Evolutionary conservation across 2,113 vertebrate genomes (phyloP), one percentile per base, ranked within the genome.

Genomic region (Turnix velox): DNA sequence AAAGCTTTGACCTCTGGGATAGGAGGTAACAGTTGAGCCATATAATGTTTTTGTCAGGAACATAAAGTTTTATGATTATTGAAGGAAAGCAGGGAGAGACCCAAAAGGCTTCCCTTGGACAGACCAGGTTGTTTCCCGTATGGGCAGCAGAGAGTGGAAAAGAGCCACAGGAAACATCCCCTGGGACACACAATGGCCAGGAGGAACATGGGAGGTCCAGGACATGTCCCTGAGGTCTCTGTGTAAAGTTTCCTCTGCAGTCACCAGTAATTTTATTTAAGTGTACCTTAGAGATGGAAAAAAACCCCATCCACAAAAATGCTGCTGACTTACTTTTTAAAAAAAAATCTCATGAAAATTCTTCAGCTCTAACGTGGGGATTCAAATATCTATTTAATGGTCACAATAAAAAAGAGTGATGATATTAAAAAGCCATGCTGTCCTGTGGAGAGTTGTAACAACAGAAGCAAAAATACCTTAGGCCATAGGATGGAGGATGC

Each of bases 331-430:
- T 51, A 10, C 54, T 42, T 51, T 58, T 14, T 42, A 31, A 40
- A 4, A 88, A 92, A 95, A 73, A n/a, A n/a, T n/a, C 35, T 80
- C 14, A 57, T 51, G 43, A 73, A 90, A 89, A 84, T 68, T 88
- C 54, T 87, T 91, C 54, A 10, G 39, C 9, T n/a, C 6, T 54
- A 51, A 35, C 0, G 1, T 0, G 30, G 35, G 39, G 25, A n/a
- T 59, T 57, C 18, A 59, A 37, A 48, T 59, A 48, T 25, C 31
- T 77, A 59, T 59, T 68, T 69, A 92, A 12, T 27, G 39, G 45
- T 46, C 20, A 17, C 63, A 73, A 69, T 74, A 73, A 62, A 94
- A 94, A 91, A 79, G 18, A 75, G 22, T 37, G 58, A 79, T 72
- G 48, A 45, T 52, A 84, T 63, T 78, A 79, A 81, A 92, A 87